Conservation (phyloP, 2,113 vertebrate genomes). For the Naja naja region DNA sequence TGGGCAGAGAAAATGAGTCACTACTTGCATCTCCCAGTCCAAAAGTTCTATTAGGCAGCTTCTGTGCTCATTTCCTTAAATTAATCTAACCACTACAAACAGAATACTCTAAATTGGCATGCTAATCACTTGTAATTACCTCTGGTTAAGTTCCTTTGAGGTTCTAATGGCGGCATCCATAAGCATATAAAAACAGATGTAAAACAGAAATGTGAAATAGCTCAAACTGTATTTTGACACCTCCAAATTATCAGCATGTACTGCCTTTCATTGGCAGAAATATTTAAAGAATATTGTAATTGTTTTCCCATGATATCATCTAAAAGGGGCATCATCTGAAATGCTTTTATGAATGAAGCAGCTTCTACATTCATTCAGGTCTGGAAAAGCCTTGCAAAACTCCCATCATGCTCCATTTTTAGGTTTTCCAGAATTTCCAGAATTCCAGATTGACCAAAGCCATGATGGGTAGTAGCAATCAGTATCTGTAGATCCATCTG, state of each 20-base stretch:
- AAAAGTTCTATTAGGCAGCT: background rate
- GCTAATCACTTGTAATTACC: background rate
- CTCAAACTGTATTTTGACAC: background rate
- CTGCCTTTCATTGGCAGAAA: background rate
- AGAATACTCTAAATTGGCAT: background rate
- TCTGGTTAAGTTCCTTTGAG: background rate
- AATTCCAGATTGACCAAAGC: background rate
- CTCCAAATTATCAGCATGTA: background rate
- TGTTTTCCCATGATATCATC: background rate
- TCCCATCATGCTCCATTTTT: background rate
- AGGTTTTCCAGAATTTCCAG: background rate
- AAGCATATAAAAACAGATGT: background rate
- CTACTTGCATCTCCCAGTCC: background rate
- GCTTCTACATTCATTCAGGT: background rate
- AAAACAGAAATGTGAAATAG: background rate
- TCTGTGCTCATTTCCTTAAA: slow-evolving; percentile 1
- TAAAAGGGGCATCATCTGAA: background rate
- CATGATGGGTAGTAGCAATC: background rate
- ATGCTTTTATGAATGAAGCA: background rate
- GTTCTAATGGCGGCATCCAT: background rate
- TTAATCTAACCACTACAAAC: background rate
- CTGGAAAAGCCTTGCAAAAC: background rate
- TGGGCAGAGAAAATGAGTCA: background rate
- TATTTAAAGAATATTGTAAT: background rate
- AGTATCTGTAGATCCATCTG: background rate